These are phyloP conservation scores for Saiga tatarica DNA, from an alignment of 2,113 vertebrate species.

Conservation along the genomic window DNA sequence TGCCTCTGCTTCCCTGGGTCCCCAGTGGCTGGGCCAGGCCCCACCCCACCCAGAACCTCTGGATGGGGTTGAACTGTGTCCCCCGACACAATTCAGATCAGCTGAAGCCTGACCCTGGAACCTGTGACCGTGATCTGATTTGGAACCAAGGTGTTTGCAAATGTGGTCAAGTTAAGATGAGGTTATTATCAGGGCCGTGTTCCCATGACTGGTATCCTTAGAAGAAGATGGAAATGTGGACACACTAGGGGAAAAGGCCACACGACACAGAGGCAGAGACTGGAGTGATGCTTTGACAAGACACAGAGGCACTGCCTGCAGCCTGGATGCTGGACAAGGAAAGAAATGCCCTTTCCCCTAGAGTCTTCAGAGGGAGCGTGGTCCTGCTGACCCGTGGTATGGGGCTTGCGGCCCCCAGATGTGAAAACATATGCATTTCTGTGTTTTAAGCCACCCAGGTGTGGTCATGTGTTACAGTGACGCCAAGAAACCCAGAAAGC, in stretches of 20 bases:
- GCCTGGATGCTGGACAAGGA: background rate
- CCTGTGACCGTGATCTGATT: background rate
- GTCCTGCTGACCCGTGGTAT: background rate
- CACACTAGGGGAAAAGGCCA: background rate
- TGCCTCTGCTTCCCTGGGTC: too few species aligned
- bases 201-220: background rate
- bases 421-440: background rate
- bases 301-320: fast-evolving
- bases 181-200: background rate
- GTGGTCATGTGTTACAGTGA: too few species aligned
- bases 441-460: background rate
- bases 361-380: fast-evolving
- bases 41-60: background rate
- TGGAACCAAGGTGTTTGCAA: background rate
- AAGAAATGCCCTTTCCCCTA: background rate
- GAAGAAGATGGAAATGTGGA: background rate
- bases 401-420: background rate
- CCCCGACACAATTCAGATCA: background rate
- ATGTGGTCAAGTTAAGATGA: background rate
- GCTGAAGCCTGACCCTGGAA: background rate
- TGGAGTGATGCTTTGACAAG: fast-evolving
- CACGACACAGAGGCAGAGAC: fast-evolving
- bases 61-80: background rate
- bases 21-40: background rate
- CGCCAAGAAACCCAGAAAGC: too few species aligned